Conservation (phyloP, 2,797 vertebrate species). For the Remorina albescens region DNA sequence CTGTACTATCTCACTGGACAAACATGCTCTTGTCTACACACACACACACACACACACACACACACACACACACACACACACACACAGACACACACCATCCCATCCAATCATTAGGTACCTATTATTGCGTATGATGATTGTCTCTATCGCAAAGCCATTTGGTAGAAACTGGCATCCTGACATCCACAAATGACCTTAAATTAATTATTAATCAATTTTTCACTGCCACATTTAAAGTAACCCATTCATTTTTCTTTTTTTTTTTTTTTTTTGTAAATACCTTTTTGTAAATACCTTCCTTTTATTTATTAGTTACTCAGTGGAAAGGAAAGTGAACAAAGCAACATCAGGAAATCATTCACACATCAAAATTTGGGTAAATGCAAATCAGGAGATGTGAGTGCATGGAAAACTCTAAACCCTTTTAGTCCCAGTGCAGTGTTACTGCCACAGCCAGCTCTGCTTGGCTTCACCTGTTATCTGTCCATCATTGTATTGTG, state of each 20-base stretch:
- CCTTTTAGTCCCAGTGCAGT: constrained; percentile 60
- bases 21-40: constrained; percentile 67
- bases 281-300: not conserved
- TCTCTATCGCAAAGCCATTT: constrained; percentile 66
- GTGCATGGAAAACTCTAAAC: constrained; percentile 78
- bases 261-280: not conserved
- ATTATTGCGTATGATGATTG: constrained; percentile 60
- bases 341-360: not conserved
- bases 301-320: not conserved
- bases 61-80: constrained; percentile 35
- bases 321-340: not conserved
- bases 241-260: constrained; percentile 15
- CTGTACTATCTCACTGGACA: constrained; percentile 76
- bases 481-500: constrained; percentile 76
- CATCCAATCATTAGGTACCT: constrained; percentile 68
- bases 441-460: constrained; percentile 64
- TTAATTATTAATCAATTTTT: constrained; percentile 30
- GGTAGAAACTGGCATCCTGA: constrained; percentile 46
- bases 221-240: constrained; percentile 8
- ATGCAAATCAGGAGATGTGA: constrained; percentile 3
- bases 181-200: constrained; percentile 53
- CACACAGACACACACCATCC: constrained; percentile 32
- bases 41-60: constrained; percentile 24
- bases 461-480: constrained; percentile 75
- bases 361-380: not conserved